Percentiles rank a stretch among this genome's conserved stretches.
phyloP scores from a whole-genome alignment of 2,113 vertebrate genomes.

The Ancistrus triradiatus region DNA sequence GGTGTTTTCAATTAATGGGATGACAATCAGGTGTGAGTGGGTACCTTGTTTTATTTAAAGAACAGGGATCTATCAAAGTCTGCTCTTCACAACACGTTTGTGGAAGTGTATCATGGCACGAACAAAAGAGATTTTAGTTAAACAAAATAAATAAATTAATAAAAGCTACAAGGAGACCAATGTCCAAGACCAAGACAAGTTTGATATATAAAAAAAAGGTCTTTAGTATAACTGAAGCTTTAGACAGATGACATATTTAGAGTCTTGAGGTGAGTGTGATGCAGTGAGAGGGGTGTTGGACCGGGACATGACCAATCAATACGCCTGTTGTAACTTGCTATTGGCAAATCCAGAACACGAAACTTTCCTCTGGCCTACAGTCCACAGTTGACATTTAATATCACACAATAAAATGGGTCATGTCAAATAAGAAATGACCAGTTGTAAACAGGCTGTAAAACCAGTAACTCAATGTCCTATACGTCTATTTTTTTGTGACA shows the following conservation, averaged over 20 bases:
- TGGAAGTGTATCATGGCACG: too few species aligned
- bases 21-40: too few species aligned
- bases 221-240: neutral
- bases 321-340: neutral
- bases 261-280: neutral
- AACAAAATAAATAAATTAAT: too few species aligned
- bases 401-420: neutral
- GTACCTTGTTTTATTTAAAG: too few species aligned
- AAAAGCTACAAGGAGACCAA: too few species aligned
- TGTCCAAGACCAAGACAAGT: neutral
- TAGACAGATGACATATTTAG: neutral
- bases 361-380: neutral
- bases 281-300: neutral
- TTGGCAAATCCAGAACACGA: neutral
- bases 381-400: neutral
- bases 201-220: neutral
- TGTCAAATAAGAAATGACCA: neutral
- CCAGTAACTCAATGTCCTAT: constrained; percentile 21
- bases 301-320: neutral
- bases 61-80: too few species aligned
- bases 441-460: neutral
- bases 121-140: too few species aligned
- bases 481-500: constrained; percentile 11
- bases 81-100: too few species aligned
- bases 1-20: too few species aligned